These are phyloP conservation scores for Lepus oiostolus DNA, from an alignment of 2,797 vertebrate genomes.

Conservation along the genomic window DNA sequence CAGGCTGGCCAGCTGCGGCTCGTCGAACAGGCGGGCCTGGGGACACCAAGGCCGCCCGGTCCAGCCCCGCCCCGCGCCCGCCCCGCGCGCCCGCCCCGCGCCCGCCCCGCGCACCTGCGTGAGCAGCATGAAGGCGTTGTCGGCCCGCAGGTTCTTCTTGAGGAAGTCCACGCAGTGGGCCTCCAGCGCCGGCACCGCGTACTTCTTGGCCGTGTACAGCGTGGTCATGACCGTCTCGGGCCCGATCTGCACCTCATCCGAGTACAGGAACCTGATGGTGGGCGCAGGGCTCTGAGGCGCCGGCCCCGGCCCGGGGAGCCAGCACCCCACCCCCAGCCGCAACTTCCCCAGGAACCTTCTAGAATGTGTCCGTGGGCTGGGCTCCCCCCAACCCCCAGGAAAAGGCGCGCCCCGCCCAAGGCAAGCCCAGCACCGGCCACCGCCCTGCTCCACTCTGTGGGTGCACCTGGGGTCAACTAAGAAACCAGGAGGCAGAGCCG, in stretches of 20 bases:
- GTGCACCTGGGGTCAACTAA: too few relatives aligned
- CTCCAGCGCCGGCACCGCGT: slow-evolving; percentile 97
- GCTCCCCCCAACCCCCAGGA: neutral
- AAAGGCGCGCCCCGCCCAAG: rapidly evolving
- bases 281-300: neutral
- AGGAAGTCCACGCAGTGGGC: slow-evolving; percentile 98
- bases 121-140: slow-evolving; percentile 98
- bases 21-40: slow-evolving; percentile 97
- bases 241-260: slow-evolving; percentile 98
- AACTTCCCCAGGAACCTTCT: neutral
- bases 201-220: slow-evolving; percentile 98
- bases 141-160: slow-evolving; percentile 97
- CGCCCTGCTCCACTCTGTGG: too few relatives aligned
- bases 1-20: slow-evolving; percentile 98
- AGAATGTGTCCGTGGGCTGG: neutral
- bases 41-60: rapidly evolving
- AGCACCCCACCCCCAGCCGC: too few relatives aligned
- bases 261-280: slow-evolving; percentile 95
- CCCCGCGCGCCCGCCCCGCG: rapidly evolving
- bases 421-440: rapidly evolving
- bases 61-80: neutral
- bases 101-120: slow-evolving; percentile 92
- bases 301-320: too few relatives aligned
- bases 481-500: too few relatives aligned
- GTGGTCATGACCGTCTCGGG: slow-evolving; percentile 99